Evolutionary conservation across 1,140 invertebrate genomes (phyloP).

Genomic region (Drosophila murphyi): DNA sequence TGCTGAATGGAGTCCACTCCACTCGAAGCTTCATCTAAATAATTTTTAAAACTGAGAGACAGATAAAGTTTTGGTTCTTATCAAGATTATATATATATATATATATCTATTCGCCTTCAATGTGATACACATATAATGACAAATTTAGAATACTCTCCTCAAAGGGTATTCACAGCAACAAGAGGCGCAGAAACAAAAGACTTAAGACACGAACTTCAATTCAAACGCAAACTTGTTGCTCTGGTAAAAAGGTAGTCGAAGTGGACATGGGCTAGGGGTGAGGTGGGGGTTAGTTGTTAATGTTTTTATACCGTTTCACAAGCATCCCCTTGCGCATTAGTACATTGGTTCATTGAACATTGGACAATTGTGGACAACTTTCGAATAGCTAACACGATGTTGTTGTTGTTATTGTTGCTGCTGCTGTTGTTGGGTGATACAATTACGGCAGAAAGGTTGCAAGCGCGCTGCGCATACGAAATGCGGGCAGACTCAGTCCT

Average conservation of each 20-base stretch:
- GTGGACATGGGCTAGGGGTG: not conserved
- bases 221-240: conserved; percentile 5
- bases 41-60: too few relatives aligned
- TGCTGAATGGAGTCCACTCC: too few relatives aligned
- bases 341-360: conserved; percentile 50
- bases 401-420: conserved; percentile 14
- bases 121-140: not conserved
- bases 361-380: conserved; percentile 45
- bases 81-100: too few relatives aligned
- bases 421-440: conserved; percentile 30
- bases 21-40: too few relatives aligned
- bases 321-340: too few relatives aligned
- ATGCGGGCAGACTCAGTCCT: not conserved
- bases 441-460: conserved; percentile 30
- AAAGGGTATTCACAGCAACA: not conserved
- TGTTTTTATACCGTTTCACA: conserved; percentile 19
- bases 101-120: not conserved
- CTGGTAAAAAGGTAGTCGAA: not conserved
- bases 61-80: too few relatives aligned
- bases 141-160: not conserved
- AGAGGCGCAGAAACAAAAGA: conserved; percentile 33
- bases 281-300: not conserved
- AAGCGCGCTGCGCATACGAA: conserved; percentile 17
- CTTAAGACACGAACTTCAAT: conserved; percentile 44
- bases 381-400: conserved; percentile 33